Evolutionary conservation across 2,888 invertebrate species (phyloP).

Genomic region (Pyrocoelia pectoralis): DNA sequence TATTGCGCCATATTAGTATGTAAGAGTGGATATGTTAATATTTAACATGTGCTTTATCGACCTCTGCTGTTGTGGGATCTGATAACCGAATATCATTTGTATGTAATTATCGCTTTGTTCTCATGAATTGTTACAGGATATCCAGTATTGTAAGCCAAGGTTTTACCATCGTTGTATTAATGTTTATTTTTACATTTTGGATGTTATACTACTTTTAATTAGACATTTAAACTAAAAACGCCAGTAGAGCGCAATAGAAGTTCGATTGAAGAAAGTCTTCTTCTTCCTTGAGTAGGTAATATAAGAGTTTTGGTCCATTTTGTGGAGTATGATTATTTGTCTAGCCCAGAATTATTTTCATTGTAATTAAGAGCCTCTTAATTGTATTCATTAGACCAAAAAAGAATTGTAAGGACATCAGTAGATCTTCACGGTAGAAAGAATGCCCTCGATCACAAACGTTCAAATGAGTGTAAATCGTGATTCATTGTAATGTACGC

Average conservation of each 20-base stretch:
- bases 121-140: constrained; percentile 41
- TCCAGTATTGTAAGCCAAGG: constrained; percentile 41
- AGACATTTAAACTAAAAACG: not conserved
- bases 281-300: no score
- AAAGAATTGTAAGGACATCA: constrained; percentile 56
- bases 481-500: constrained; percentile 40
- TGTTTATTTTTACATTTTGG: not conserved
- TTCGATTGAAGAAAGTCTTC: no score
- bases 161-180: constrained; percentile 1
- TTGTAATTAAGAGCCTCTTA: constrained; percentile 42
- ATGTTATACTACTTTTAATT: no score
- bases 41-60: constrained; percentile 31
- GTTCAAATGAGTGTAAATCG: constrained; percentile 44
- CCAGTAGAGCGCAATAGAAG: no score
- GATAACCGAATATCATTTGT: constrained; percentile 34
- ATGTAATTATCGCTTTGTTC: constrained; percentile 43
- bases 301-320: no score
- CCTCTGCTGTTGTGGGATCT: constrained; percentile 36
- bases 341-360: no score
- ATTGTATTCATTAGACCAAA: constrained; percentile 53
- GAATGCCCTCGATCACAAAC: constrained; percentile 49
- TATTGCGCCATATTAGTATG: constrained; percentile 24
- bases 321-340: no score
- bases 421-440: constrained; percentile 55
- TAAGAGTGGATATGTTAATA: constrained; percentile 36